Evolutionary conservation across 2,888 invertebrate genomes (phyloP), one percentile per base, ranked within the genome.

Genomic region (Cecidostiba fungosa): DNA sequence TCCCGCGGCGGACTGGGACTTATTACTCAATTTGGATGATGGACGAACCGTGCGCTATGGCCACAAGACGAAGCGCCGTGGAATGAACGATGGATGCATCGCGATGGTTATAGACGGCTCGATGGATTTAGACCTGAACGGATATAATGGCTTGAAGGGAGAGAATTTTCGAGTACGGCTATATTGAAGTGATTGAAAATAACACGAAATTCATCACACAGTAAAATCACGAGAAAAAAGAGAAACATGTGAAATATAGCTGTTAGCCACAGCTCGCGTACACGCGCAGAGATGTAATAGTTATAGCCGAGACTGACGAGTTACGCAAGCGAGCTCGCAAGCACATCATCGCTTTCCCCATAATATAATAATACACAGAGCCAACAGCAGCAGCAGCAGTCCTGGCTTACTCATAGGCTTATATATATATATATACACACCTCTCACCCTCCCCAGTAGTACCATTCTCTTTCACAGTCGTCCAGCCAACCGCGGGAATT

Each of bases 1-100:
- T 86, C 85, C 87, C 87, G 87, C 87, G 85, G 78, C 83, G 62
- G 82, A 76, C 86, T 69, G 54, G 87, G 89, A 89, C 91, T 92
- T 92, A 92, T 91, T 90, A 91, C 91, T 91, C 90, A 91, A 92
- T 92, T 91, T 90, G 88, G 90, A 91, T 91, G 92, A 91, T 92
- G 90, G 90, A 90, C 90, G 90, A 90, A 84, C 77, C 87, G 54
- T 77, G 83, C 72, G 72, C 66, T 29, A 54, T 19, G 66, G 26
- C 26, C 26, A 29, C 26, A 29, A 66, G 66, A 66, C 66, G 66
- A 23, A 66, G 29, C 39, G 26, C 79, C 16, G 36, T 43, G 74
- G 43, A 39, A n/a, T 39, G 77, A 85, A 80, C 72, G 85, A 82
- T 82, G 82, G 86, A 82, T 85, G 73, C 43, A 59, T 26, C 2